phyloP scores from a whole-genome alignment of 1,140 invertebrate genomes.

The Rhynchophorus ferrugineus region DNA sequence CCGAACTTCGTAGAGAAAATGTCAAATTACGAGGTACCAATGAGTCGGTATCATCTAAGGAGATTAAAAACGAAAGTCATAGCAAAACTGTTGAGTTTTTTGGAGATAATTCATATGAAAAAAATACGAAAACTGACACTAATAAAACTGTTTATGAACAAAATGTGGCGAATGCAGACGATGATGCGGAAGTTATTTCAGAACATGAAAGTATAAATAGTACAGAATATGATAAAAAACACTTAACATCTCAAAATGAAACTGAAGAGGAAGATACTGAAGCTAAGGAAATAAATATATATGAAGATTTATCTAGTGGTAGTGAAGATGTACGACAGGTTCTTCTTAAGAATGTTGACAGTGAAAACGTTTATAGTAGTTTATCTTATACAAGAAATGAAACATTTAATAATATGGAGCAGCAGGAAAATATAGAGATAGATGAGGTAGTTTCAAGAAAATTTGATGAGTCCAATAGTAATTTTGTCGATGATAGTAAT shows the following conservation, averaged over 20 bases:
- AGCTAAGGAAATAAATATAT: constrained; percentile 17
- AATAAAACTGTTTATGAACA: constrained; percentile 1
- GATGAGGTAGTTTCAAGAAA: background rate
- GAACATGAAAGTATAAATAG: too few species aligned
- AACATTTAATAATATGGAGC: constrained; percentile 13
- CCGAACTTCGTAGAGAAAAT: background rate
- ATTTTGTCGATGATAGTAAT: constrained; percentile 1
- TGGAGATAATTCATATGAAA: constrained; percentile 4
- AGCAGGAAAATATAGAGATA: constrained; percentile 12
- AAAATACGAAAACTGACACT: background rate
- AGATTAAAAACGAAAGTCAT: background rate
- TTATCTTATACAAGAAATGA: background rate
- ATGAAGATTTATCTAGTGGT: constrained; percentile 23
- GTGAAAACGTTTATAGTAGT: background rate
- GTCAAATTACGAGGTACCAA: background rate
- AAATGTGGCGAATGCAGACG: constrained; percentile 1
- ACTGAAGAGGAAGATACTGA: background rate
- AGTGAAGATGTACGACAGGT: constrained; percentile 19
- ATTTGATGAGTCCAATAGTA: background rate
- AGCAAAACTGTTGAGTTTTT: constrained; percentile 4
- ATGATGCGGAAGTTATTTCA: constrained; percentile 3
- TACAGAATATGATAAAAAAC: constrained; percentile 6
- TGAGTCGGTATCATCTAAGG: constrained; percentile 5
- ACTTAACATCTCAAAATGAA: background rate
- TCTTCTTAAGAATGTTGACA: constrained; percentile 3